phyloP scores from a whole-genome alignment of 1,140 invertebrate genomes.

The Spodoptera litura region DNA sequence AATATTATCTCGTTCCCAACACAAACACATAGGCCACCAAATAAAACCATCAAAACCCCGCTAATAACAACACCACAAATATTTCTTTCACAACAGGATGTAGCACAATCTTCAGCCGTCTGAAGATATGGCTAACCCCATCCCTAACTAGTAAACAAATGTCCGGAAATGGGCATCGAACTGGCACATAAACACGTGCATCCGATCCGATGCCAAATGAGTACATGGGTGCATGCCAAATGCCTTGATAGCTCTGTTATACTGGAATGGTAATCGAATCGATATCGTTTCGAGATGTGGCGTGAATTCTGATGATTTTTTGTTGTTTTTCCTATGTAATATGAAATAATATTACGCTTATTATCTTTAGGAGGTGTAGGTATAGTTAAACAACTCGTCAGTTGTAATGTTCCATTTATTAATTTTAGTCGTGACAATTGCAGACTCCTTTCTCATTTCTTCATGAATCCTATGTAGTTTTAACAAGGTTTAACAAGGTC shows the following conservation, averaged over 20 bases:
- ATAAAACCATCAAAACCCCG: background rate
- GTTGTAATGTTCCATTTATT: too few relatives aligned
- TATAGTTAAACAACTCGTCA: too few relatives aligned
- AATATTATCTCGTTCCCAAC: background rate
- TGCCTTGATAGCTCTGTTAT: slow-evolving; percentile 6
- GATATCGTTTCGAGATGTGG: too few relatives aligned
- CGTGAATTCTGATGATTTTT: too few relatives aligned
- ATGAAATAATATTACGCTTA: too few relatives aligned
- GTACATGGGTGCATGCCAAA: slow-evolving; percentile 12
- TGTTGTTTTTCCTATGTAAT: too few relatives aligned
- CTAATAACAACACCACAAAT: background rate
- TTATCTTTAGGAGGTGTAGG: too few relatives aligned
- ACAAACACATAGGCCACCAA: background rate
- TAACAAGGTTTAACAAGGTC: too few relatives aligned
- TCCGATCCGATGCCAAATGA: slow-evolving; percentile 27
- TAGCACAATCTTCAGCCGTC: background rate
- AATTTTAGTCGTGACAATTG: too few relatives aligned
- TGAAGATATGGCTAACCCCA: slow-evolving; percentile 7
- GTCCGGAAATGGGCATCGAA: slow-evolving; percentile 17
- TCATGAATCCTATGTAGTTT: too few relatives aligned
- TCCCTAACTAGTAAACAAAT: slow-evolving; percentile 19
- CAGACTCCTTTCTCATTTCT: too few relatives aligned
- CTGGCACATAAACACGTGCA: slow-evolving; percentile 16
- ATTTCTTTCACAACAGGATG: background rate
- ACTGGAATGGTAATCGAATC: too few relatives aligned